Percentiles rank a stretch among this genome's conserved stretches.
Conservation (phyloP, 2,113 vertebrate genomes). For the Apteryx mantelli region DNA sequence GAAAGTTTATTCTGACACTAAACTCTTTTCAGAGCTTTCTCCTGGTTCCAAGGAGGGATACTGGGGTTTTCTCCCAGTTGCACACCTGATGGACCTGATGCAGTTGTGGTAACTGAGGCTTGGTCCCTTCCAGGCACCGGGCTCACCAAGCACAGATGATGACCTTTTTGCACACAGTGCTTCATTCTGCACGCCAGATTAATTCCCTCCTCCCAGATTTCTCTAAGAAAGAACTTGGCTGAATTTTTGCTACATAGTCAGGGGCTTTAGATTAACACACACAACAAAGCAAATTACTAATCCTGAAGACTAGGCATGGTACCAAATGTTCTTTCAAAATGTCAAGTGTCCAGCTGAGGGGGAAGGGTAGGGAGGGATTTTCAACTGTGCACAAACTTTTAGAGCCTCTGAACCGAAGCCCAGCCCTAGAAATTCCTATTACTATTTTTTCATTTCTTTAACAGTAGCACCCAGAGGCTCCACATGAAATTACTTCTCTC, state of each 20-base stretch:
- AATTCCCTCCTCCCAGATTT: not conserved
- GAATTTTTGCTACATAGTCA: not conserved
- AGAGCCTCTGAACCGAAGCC: not conserved
- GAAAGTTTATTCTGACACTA: rapidly evolving
- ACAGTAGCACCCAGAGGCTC: not conserved
- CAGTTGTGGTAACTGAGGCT: not conserved
- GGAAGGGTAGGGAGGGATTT: not conserved
- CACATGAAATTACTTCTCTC: not conserved
- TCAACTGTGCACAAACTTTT: not conserved
- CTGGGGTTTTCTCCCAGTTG: not conserved
- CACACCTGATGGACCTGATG: not conserved
- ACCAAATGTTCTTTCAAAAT: not conserved
- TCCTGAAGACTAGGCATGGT: not conserved
- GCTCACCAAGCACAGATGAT: not conserved
- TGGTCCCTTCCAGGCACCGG: not conserved
- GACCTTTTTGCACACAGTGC: not conserved
- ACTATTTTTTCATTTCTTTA: not conserved
- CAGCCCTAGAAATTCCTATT: not conserved
- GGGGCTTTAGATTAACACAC: not conserved
- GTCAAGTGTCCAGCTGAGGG: not conserved
- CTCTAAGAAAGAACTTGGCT: not conserved
- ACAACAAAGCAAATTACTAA: conserved; percentile 17
- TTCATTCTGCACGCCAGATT: not conserved
- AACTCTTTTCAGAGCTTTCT: not conserved
- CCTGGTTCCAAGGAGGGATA: not conserved